These are phyloP conservation scores for Drosophila nebulosa DNA, from an alignment of 1,140 invertebrate species.

Conservation along the genomic window DNA sequence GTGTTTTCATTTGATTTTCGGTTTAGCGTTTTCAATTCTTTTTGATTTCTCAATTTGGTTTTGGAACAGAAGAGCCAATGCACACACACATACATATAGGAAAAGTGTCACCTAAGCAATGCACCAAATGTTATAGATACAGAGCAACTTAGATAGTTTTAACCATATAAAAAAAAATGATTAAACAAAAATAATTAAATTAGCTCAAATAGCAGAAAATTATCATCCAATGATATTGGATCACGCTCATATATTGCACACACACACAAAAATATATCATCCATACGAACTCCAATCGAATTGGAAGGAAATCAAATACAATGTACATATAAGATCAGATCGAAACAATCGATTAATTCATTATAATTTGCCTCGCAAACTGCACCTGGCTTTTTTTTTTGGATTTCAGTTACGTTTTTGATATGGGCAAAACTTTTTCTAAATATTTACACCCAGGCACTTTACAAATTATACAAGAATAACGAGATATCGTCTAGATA, in stretches of 20 bases:
- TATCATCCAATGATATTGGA: background rate
- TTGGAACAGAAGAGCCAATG: background rate
- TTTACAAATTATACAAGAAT: slow-evolving; percentile 10
- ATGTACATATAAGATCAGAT: slow-evolving; percentile 20
- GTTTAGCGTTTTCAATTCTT: background rate
- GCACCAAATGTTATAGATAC: slow-evolving; percentile 35
- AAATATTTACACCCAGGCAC: slow-evolving; percentile 45
- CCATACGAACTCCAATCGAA: background rate
- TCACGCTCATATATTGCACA: background rate
- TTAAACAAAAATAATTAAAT: background rate
- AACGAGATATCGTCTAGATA: slow-evolving; percentile 2
- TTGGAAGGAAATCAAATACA: background rate
- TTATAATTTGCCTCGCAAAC: slow-evolving; percentile 38
- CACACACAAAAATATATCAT: background rate
- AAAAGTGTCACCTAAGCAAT: slow-evolving; percentile 7
- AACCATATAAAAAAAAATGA: slow-evolving; percentile 1
- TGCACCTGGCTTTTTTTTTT: slow-evolving; percentile 20
- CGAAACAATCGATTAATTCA: slow-evolving; percentile 3
- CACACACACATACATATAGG: background rate
- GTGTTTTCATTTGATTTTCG: slow-evolving; percentile 28
- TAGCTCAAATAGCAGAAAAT: background rate
- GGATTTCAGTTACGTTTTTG: background rate
- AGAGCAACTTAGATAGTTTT: slow-evolving; percentile 23
- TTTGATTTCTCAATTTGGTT: background rate
- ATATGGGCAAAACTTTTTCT: slow-evolving; percentile 25